Evolutionary conservation across 2,888 invertebrate species (phyloP).

Genomic region (Euzetes globulus): DNA sequence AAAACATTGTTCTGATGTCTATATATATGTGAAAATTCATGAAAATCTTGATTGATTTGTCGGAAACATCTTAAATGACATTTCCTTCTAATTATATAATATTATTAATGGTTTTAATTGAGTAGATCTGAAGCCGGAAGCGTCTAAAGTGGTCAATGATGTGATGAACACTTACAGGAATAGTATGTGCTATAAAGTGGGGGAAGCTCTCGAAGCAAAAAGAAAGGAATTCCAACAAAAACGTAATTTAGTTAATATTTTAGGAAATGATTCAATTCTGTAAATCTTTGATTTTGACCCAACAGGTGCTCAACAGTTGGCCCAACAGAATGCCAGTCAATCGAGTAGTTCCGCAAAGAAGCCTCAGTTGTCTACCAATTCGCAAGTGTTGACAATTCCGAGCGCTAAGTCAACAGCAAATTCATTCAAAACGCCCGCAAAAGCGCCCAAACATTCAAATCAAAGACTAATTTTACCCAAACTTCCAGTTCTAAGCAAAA

Average conservation of each 20-base stretch:
- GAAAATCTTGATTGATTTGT: not conserved
- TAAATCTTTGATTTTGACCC: not conserved
- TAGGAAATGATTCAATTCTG: no score
- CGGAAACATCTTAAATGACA: not conserved
- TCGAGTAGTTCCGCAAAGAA: not conserved
- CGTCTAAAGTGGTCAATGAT: constrained; percentile 17
- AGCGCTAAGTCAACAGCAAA: not conserved
- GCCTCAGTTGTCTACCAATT: not conserved
- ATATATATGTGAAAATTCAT: not conserved
- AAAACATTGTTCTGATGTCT: not conserved
- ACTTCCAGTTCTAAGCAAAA: not conserved
- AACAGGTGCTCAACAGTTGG: not conserved
- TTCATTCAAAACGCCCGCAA: not conserved
- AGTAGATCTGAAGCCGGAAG: constrained; percentile 28
- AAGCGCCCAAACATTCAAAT: not conserved
- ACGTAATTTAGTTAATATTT: not conserved
- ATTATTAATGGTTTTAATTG: not conserved
- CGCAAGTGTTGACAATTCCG: not conserved
- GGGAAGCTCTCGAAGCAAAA: constrained; percentile 10
- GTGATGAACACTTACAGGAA: constrained; percentile 27
- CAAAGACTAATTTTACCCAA: constrained; percentile 1
- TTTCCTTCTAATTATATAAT: not conserved
- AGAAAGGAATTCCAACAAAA: not conserved
- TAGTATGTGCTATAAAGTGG: constrained; percentile 25
- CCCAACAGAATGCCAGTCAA: not conserved